Base-by-base conservation (phyloP, 2,797 vertebrate genomes). In the Tokudaia muenninki region DNA sequence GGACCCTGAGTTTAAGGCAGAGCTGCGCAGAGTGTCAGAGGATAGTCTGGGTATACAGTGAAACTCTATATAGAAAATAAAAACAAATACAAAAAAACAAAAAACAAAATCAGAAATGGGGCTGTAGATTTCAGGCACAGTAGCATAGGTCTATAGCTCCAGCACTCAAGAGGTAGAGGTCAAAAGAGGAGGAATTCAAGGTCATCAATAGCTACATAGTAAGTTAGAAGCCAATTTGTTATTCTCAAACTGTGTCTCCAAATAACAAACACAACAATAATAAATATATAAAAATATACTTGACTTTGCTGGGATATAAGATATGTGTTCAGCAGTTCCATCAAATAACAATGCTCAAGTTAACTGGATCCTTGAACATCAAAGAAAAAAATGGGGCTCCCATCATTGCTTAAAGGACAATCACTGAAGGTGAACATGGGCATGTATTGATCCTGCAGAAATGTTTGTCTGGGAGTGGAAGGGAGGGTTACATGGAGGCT, bases 381-480 rank as follows among this genome's bases (percentile, higher is more conserved):
- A 26, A 12, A 21, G 47, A 90, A 84, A 61, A 61, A 84, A 6
- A 8, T n/a, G 0, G 4, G 6, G 16, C 31, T 59, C 90, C 75
- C 44, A 65, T 89, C 26, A 14, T 37, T 70, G 24, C 44, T 90
- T 74, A 55, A 77, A 6, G 26, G 55, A 67, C 72, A 70, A 63
- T 21, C 65, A 72, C 0, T 10, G n/a, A 74, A 16, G 34, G 6
- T 26, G 13, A 55, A n/a, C 2, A 0, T 6, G 19, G 3, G 17
- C 79, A 10, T 19, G 9, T 94, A 34, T 44, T 50, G 63, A 10
- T 79, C 19, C 9, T 44, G 57, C 10, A 70, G 16, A 22, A 67
- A 47, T 29, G 87, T 29, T 16, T 77, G 26, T 41, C 52, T 61
- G 31, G 31, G 22, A 50, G 37, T 26, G 44, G 31, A 74, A 13